Conservation (phyloP, 1,140 invertebrate species). For the Pseudomyrmex sp. region DNA sequence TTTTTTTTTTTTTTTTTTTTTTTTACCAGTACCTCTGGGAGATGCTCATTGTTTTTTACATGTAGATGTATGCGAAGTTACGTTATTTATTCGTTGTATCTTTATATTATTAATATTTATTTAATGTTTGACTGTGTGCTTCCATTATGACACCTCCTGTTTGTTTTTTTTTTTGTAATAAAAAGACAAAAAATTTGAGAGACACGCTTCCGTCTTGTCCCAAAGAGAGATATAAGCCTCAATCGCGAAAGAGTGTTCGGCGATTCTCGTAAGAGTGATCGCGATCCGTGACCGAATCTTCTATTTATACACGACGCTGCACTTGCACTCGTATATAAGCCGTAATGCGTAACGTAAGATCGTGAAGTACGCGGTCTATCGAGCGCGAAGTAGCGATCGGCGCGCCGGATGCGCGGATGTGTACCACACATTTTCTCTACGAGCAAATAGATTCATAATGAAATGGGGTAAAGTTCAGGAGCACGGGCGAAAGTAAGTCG, state of each 20-base stretch:
- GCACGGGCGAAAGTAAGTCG: constrained; percentile 63
- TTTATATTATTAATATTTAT: constrained; percentile 69
- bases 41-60: constrained; percentile 71
- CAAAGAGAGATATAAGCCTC: constrained; percentile 67
- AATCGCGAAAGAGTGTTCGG: not conserved
- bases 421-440: constrained; percentile 29
- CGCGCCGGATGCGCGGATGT: constrained; percentile 19
- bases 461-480: constrained; percentile 44
- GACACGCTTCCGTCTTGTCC: constrained; percentile 71
- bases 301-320: constrained; percentile 50
- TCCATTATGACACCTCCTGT: constrained; percentile 48
- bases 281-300: constrained; percentile 15
- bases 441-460: not conserved
- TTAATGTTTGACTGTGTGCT: constrained; percentile 63
- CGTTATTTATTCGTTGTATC: constrained; percentile 70
- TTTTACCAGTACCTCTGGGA: constrained; percentile 69
- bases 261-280: constrained; percentile 26
- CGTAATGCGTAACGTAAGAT: constrained; percentile 38
- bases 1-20: not conserved
- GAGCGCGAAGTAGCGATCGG: constrained; percentile 6
- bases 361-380: constrained; percentile 33
- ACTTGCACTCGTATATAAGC: constrained; percentile 36
- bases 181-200: constrained; percentile 69
- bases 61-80: constrained; percentile 55
- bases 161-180: constrained; percentile 76